These are phyloP conservation scores for Chrysina gloriosa DNA, from an alignment of 2,888 invertebrate species.

Conservation along the genomic window DNA sequence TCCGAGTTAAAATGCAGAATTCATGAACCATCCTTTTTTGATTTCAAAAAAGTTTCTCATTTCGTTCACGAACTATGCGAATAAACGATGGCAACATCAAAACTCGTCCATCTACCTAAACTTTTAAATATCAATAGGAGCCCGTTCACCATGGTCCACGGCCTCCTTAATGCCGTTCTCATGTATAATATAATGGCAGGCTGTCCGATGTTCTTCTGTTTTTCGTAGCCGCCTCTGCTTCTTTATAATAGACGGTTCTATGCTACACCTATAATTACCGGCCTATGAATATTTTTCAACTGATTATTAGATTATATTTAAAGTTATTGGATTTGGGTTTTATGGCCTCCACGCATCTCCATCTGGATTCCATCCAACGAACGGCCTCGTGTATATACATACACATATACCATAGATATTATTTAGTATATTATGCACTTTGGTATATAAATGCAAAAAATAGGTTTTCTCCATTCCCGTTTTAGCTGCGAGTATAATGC, in stretches of 20 bases:
- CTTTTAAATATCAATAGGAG: slow-evolving; percentile 38
- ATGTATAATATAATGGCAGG: slow-evolving; percentile 45
- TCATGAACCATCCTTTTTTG: too few relatives aligned
- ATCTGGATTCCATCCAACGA: slow-evolving; percentile 9
- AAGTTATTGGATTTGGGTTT: slow-evolving; percentile 49
- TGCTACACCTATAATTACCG: slow-evolving; percentile 61
- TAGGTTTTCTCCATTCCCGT: too few relatives aligned
- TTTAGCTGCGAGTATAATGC: too few relatives aligned
- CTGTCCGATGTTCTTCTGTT: slow-evolving; percentile 45
- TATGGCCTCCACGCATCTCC: slow-evolving; percentile 7
- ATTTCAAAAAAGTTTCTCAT: too few relatives aligned
- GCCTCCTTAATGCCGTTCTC: slow-evolving; percentile 43
- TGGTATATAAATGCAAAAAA: too few relatives aligned
- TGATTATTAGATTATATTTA: slow-evolving; percentile 58
- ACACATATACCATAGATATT: not conserved
- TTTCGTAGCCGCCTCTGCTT: slow-evolving; percentile 60
- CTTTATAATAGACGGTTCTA: slow-evolving; percentile 63
- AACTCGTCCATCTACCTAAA: not conserved
- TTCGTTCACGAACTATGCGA: too few relatives aligned
- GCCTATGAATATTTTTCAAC: slow-evolving; percentile 60
- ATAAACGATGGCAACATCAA: not conserved
- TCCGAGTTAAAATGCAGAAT: too few relatives aligned
- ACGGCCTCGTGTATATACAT: not conserved
- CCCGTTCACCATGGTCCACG: slow-evolving; percentile 37
- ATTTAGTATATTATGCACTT: not conserved